Percentiles rank a stretch among this genome's conserved stretches.
Conservation (phyloP, 1,140 invertebrate species). For the Drosophila watanabei region DNA sequence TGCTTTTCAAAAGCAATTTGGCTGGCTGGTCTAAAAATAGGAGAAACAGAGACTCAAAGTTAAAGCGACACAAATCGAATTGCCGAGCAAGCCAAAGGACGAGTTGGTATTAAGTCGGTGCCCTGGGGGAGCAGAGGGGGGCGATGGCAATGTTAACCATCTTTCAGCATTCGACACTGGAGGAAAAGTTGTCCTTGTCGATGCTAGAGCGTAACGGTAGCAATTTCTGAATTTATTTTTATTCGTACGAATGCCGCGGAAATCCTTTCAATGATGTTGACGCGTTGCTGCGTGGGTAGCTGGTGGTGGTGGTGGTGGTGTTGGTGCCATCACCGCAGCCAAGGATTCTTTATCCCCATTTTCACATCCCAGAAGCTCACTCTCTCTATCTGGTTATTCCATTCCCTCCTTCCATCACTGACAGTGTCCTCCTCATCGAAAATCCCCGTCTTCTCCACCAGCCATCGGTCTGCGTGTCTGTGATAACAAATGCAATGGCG, state of each 20-base stretch:
- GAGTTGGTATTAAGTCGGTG: slow-evolving; percentile 57
- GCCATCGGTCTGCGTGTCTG: slow-evolving; percentile 37
- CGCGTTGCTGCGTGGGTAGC: slow-evolving; percentile 62
- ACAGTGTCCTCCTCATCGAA: background rate
- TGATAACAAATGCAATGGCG: slow-evolving; percentile 77
- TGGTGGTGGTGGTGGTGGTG: background rate
- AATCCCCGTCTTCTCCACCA: slow-evolving; percentile 3
- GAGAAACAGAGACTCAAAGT: slow-evolving; percentile 60
- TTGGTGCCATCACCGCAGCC: slow-evolving; percentile 2
- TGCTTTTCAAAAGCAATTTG: slow-evolving; percentile 45
- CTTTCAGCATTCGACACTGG: slow-evolving; percentile 65
- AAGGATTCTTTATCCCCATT: slow-evolving; percentile 33
- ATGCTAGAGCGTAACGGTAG: slow-evolving; percentile 65
- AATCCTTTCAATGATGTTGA: slow-evolving; percentile 75
- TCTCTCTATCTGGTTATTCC: background rate
- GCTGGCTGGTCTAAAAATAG: slow-evolving; percentile 48
- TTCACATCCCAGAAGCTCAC: background rate
- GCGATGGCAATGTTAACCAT: slow-evolving; percentile 17
- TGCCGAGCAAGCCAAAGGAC: slow-evolving; percentile 43
- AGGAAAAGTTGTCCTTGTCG: slow-evolving; percentile 70
- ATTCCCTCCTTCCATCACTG: background rate
- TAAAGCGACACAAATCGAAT: slow-evolving; percentile 81
- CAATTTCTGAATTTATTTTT: slow-evolving; percentile 83
- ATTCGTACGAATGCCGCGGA: slow-evolving; percentile 76
- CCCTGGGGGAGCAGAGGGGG: background rate